Evolutionary conservation across 2,797 vertebrate species (phyloP).

Genomic region (Tauraco hartlaubi): DNA sequence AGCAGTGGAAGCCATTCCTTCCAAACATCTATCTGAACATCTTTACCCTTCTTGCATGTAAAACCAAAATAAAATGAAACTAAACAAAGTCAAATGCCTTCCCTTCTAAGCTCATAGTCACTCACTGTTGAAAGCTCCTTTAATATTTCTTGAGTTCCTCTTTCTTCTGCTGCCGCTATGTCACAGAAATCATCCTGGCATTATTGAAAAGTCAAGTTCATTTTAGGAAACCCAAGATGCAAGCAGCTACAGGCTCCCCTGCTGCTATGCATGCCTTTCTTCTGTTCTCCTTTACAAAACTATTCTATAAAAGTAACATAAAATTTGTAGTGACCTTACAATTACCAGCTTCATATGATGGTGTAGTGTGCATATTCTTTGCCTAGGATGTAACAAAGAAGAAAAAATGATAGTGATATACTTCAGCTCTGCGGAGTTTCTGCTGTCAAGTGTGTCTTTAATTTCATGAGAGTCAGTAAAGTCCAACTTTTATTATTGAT

Average conservation of each 20-base stretch:
- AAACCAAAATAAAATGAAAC: neutral
- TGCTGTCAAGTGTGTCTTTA: neutral
- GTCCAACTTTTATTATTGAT: neutral
- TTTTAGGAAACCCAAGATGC: neutral
- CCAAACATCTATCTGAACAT: neutral
- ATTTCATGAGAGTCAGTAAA: neutral
- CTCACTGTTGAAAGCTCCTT: neutral
- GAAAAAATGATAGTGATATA: neutral
- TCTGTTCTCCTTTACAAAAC: neutral
- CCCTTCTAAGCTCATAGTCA: neutral
- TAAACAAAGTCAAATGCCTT: neutral
- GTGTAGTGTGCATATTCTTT: neutral
- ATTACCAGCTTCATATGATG: neutral
- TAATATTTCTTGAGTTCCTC: neutral
- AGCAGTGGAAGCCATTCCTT: neutral
- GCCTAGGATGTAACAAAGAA: neutral
- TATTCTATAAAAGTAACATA: neutral
- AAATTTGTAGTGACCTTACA: neutral
- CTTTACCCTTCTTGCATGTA: neutral
- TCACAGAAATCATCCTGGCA: neutral
- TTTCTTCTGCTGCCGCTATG: neutral
- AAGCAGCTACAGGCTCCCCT: neutral
- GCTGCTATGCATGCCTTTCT: neutral
- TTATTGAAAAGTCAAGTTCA: constrained; percentile 29
- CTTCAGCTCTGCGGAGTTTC: neutral